phyloP scores from a whole-genome alignment of 2,888 invertebrate genomes.

The Neoitamus cyanurus region DNA sequence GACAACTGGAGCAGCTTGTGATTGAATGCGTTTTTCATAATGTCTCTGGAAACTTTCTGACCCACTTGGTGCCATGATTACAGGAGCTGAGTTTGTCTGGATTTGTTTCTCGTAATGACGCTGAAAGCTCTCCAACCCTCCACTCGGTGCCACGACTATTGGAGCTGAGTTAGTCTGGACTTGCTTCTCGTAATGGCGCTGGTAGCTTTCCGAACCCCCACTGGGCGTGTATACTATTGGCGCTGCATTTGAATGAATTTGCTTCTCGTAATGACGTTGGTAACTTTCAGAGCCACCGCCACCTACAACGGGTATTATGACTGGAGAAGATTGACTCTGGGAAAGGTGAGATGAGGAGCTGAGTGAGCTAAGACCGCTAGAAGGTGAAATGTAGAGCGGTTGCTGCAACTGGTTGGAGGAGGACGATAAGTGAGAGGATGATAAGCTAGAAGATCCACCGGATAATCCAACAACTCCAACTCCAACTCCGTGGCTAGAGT shows the following conservation, averaged over 20 bases:
- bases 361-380: slow-evolving; percentile 49
- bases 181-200: slow-evolving; percentile 59
- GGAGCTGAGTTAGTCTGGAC: slow-evolving; percentile 56
- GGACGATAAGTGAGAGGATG: slow-evolving; percentile 35
- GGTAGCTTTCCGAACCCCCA: slow-evolving; percentile 58
- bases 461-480: slow-evolving; percentile 51
- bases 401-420: slow-evolving; percentile 20
- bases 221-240: slow-evolving; percentile 55
- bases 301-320: slow-evolving; percentile 53
- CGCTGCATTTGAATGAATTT: slow-evolving; percentile 56
- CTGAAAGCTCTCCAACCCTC: slow-evolving; percentile 54
- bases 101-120: too few relatives aligned
- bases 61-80: neutral
- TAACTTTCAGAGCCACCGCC: slow-evolving; percentile 59
- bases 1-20: slow-evolving; percentile 54
- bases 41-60: slow-evolving; percentile 12
- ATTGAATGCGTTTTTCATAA: slow-evolving; percentile 55
- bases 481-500: slow-evolving; percentile 44
- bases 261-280: slow-evolving; percentile 59
- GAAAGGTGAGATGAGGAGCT: slow-evolving; percentile 54
- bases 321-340: slow-evolving; percentile 54
- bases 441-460: slow-evolving; percentile 36
- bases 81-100: too few relatives aligned
- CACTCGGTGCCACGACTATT: slow-evolving; percentile 54
- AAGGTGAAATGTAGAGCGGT: slow-evolving; percentile 55